phyloP scores from a whole-genome alignment of 2,113 vertebrate species.

The Xenopus tropicalis region UCB_Xtro_10.0 CM004448.2:122591501-122592000 shows the following conservation, averaged over 20 bases:
- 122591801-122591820: constrained; percentile 45
- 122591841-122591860: constrained; percentile 45
- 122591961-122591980: constrained; percentile 33
- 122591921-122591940: constrained; percentile 45
- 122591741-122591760: constrained; percentile 18
- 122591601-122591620: too few species aligned
- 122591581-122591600: too few species aligned
- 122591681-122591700: not conserved
- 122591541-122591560: too few species aligned
- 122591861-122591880: constrained; percentile 40
- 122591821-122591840: constrained; percentile 43
- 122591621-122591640: too few species aligned
- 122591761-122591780: constrained; percentile 22
- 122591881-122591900: constrained; percentile 39
- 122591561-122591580: too few species aligned
- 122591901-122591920: constrained; percentile 44
- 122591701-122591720: not conserved
- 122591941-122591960: constrained; percentile 25
- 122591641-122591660: too few species aligned
- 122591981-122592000: constrained; percentile 32
- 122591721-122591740: constrained; percentile 9
- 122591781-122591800: constrained; percentile 29
- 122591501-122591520: too few species aligned
- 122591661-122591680: too few species aligned
- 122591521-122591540: too few species aligned